A percentile compares a stretch with the other conserved stretches of the same genome.
Conservation (phyloP, 2,113 vertebrate genomes). For the Podocnemis expansa region DNA sequence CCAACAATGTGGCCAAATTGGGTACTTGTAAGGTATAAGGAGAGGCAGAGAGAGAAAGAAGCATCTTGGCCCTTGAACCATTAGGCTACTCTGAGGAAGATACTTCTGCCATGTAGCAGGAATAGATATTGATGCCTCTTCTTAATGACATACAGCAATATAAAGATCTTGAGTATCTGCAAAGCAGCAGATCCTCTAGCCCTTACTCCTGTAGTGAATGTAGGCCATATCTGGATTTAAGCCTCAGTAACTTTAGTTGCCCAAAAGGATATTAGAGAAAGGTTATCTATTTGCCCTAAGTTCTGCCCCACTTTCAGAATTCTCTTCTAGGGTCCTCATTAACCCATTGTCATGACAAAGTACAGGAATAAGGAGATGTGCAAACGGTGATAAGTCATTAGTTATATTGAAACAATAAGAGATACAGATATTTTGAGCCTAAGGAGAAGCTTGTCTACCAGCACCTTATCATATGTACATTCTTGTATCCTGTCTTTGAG, state of each 20-base stretch:
- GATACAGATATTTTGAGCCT: neutral
- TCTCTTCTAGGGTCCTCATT: neutral
- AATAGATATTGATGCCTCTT: neutral
- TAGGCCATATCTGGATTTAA: neutral
- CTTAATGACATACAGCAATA: accelerated
- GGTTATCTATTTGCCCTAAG: neutral
- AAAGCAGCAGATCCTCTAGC: neutral
- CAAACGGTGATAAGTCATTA: neutral
- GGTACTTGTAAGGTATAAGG: neutral
- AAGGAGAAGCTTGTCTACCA: neutral
- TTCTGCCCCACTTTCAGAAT: neutral
- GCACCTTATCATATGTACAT: neutral
- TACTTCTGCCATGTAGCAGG: accelerated
- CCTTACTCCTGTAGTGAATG: neutral
- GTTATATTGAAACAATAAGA: neutral
- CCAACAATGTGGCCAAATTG: neutral
- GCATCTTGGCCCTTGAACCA: neutral
- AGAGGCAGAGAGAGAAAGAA: neutral
- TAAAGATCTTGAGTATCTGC: neutral
- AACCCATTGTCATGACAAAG: neutral
- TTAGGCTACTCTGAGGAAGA: accelerated
- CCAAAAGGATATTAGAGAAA: neutral
- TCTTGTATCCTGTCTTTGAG: neutral
- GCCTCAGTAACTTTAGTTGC: neutral
- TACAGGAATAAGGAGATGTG: neutral